A percentile compares a stretch with the other conserved stretches of the same genome.
These are phyloP conservation scores for Mastigias papua DNA, from an alignment of 30 jellyfish, hydroid and myxozoan genomes.

Conservation along the genomic window DNA sequence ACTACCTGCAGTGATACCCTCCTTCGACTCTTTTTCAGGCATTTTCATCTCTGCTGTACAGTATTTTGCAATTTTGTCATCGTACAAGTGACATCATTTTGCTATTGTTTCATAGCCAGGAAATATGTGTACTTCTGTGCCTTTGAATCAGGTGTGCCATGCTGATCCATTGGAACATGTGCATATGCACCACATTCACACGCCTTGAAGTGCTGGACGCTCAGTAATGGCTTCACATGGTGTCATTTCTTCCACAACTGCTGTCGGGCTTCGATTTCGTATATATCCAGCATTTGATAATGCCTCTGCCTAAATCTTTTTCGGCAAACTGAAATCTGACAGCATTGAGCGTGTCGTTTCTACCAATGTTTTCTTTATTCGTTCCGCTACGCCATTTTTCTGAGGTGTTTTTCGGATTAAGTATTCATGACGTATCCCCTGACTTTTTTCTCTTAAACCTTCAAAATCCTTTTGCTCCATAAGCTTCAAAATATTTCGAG, in stretches of 20 bases:
- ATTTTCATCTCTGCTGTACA: not conserved
- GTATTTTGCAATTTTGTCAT: not conserved
- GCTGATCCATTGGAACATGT: slow-evolving; percentile 21
- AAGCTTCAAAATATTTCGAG: slow-evolving; percentile 44
- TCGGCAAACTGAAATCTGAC: slow-evolving; percentile 22
- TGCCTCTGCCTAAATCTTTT: slow-evolving; percentile 4
- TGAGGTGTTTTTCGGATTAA: slow-evolving; percentile 54
- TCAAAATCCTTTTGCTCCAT: no score
- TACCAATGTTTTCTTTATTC: slow-evolving; percentile 9
- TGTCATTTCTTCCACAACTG: slow-evolving; percentile 26
- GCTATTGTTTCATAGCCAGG: not conserved
- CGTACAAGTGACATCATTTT: not conserved
- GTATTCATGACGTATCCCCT: slow-evolving; percentile 7
- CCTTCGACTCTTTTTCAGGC: no score
- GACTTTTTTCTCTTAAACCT: no score
- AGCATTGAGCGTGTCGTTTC: slow-evolving; percentile 45
- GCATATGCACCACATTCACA: slow-evolving; percentile 40
- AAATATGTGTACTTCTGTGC: not conserved
- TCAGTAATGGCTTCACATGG: slow-evolving; percentile 12
- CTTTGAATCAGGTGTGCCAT: slow-evolving; percentile 27
- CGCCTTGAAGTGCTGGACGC: slow-evolving; percentile 3
- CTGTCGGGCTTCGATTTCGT: slow-evolving; percentile 24
- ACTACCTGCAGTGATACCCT: not conserved
- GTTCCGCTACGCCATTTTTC: slow-evolving; percentile 63
- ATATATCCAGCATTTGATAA: not conserved